phyloP scores from a whole-genome alignment of 2,888 invertebrate genomes.

The Syrphus vitripennis region DNA sequence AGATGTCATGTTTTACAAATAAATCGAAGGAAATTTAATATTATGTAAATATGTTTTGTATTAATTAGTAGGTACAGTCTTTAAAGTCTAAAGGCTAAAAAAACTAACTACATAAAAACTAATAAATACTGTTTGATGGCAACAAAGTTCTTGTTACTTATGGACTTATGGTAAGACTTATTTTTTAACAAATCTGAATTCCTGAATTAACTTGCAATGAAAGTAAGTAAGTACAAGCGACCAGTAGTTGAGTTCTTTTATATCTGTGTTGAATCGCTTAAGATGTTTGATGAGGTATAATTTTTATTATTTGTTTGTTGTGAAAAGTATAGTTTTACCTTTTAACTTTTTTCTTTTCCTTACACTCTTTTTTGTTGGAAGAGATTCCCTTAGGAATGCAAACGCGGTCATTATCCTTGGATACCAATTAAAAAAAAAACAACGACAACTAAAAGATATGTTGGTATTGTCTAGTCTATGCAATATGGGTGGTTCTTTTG shows the following conservation, averaged over 20 bases:
- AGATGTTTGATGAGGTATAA: constrained; percentile 1
- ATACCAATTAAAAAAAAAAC: constrained; percentile 29
- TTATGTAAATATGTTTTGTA: no score
- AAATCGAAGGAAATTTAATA: no score
- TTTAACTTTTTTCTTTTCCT: neutral
- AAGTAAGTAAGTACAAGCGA: neutral
- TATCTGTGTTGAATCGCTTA: constrained; percentile 6
- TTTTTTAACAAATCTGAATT: no score
- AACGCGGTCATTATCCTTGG: constrained; percentile 41
- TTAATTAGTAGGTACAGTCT: no score
- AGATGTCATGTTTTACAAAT: no score
- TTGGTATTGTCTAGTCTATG: neutral
- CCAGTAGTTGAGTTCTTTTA: neutral
- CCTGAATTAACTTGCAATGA: no score
- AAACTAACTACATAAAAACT: no score
- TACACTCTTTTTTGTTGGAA: neutral
- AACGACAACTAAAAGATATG: neutral
- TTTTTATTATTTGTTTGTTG: neutral
- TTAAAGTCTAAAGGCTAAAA: no score
- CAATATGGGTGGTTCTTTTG: constrained; percentile 16
- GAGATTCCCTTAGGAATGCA: constrained; percentile 6
- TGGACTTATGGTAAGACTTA: no score
- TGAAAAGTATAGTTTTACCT: neutral
- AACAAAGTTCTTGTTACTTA: no score
- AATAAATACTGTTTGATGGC: no score